phyloP scores from a whole-genome alignment of 2,797 vertebrate species.

The Allobates femoralis region DNA sequence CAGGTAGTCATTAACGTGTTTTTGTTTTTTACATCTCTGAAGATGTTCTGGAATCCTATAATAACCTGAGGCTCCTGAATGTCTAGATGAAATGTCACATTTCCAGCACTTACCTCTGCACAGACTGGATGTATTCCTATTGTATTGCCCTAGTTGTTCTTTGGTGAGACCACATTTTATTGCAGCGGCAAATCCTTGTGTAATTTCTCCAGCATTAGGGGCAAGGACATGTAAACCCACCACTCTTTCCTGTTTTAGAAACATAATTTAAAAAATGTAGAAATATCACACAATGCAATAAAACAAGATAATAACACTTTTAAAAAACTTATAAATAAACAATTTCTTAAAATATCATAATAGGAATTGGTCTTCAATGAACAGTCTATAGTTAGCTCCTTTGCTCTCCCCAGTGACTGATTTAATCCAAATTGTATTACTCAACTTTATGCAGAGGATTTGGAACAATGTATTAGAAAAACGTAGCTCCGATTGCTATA shows the following conservation, averaged over 20 bases:
- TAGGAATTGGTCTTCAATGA: no score
- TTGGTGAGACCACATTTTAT: slow-evolving; percentile 85
- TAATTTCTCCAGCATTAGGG: slow-evolving; percentile 83
- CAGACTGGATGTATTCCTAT: slow-evolving; percentile 82
- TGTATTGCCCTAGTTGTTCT: slow-evolving; percentile 77
- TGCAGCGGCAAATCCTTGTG: slow-evolving; percentile 82
- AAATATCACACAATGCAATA: neutral
- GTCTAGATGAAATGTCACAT: neutral
- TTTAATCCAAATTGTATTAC: no score
- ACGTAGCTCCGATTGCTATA: no score
- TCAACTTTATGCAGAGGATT: no score
- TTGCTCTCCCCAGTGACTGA: no score
- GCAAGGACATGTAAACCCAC: slow-evolving; percentile 84
- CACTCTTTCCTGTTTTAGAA: slow-evolving; percentile 77
- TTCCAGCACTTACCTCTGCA: slow-evolving; percentile 78
- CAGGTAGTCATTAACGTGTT: no score
- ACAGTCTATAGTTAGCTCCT: no score
- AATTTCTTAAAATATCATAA: no score
- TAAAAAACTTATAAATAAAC: neutral
- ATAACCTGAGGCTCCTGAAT: neutral
- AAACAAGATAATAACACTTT: neutral
- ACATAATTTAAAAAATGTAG: slow-evolving; percentile 20
- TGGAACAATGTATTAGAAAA: no score
- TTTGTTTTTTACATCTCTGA: neutral
- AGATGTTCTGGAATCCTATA: neutral